Percentiles rank a stretch among this genome's conserved stretches.
These are phyloP conservation scores for Tauraco hartlaubi DNA, from an alignment of 2,797 vertebrate genomes.

Conservation along the genomic window DNA sequence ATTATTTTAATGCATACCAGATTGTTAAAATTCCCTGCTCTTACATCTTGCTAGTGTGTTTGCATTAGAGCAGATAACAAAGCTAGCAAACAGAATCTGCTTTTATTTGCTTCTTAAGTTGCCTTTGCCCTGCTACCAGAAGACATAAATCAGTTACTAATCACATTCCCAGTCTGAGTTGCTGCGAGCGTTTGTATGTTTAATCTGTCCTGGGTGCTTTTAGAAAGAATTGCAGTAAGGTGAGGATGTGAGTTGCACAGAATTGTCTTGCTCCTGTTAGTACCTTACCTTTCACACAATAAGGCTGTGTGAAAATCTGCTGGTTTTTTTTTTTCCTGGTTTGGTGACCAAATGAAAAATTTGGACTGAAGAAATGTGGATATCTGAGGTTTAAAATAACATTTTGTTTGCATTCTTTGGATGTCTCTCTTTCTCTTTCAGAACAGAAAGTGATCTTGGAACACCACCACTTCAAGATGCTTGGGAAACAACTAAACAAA, in stretches of 20 bases:
- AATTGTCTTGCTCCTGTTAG: neutral
- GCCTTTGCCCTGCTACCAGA: neutral
- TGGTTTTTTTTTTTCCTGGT: neutral
- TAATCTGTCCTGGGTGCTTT: slow-evolving; percentile 19
- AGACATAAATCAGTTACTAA: slow-evolving; percentile 49
- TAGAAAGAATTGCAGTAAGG: neutral
- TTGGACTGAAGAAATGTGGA: neutral
- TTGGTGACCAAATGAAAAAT: neutral
- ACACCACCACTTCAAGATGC: neutral
- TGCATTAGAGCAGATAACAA: neutral
- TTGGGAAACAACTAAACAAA: slow-evolving; percentile 6
- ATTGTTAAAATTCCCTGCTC: neutral
- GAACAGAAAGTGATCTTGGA: slow-evolving; percentile 7
- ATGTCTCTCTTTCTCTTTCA: neutral
- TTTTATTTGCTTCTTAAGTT: slow-evolving; percentile 18
- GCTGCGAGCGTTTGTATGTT: neutral
- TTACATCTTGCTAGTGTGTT: neutral
- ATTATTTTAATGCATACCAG: neutral
- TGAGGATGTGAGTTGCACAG: neutral
- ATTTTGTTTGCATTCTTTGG: slow-evolving; percentile 32
- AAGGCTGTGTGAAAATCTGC: neutral
- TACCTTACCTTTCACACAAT: neutral
- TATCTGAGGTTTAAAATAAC: neutral
- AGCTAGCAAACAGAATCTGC: neutral
- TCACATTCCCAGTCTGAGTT: neutral